Evolutionary conservation across 2,113 vertebrate species (phyloP), one percentile per base, ranked within the genome.

Genomic region (Puma concolor): DNA sequence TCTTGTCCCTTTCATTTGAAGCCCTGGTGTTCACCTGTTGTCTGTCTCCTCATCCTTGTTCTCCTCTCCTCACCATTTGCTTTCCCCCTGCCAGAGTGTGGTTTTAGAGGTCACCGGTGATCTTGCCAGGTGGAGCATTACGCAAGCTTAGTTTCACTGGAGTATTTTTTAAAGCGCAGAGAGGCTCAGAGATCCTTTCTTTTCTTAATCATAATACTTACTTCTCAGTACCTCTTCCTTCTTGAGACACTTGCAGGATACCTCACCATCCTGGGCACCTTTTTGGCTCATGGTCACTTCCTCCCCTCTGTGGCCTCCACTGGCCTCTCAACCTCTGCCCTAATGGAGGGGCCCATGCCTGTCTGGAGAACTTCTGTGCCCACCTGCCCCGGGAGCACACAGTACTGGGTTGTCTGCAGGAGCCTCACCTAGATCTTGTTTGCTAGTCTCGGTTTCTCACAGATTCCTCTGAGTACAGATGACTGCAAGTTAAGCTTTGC

Each of bases 361-460:
- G 41, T 80, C 33, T 72, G n/a, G 36, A 31, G 66, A 67, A n/a
- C 4, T 25, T 21, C 63, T n/a, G 23, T 19, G 66, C 6, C 10
- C 60, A 1, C 38, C 67, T 71, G 84, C 29, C n/a, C 0, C 1
- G 23, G 69, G 25, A 79, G 13, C 16, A 1, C 1, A 2, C 23
- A 4, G 67, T 3, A 6, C 41, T 17, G 0, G 5, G 4, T 67
- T 7, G 15, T 44, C 50, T 38, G 52, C 57, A 87, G 31, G 38
- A 44, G 41, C 44, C 21, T 29, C 57, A 63, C 33, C 44, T 36
- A 2, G 33, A 1, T 48, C 27, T 38, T 11, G 64, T 79, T 52
- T 60, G 48, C 71, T 38, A 13, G 13, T 21, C 25, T 54, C 38
- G 25, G 27, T 74, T 52, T 93, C 81, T 94, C n/a, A 23, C n/a